Evolutionary conservation across 2,113 vertebrate genomes (phyloP), one percentile per base, ranked within the genome.

Genomic region (Stercorarius parasiticus): DNA sequence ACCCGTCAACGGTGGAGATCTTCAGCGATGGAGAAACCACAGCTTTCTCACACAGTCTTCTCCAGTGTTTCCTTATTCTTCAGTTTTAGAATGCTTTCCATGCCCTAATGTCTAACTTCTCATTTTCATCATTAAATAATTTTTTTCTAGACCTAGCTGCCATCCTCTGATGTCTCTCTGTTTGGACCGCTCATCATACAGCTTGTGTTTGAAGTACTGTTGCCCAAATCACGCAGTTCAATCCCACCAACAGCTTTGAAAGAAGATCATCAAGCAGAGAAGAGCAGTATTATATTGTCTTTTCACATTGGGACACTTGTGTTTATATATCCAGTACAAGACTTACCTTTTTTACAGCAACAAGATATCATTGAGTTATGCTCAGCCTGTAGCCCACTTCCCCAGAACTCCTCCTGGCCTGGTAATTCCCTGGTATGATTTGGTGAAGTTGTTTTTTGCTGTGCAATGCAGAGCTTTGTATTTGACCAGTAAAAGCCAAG

Each of bases 1-100:
- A 45, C 1, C 4, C 1, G 0, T 26, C 53, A 72, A 2, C 0
- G 1, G 36, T 18, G 40, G 32, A 58, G 32, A 84, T 11, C 32
- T 53, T 78, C 69, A 61, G 9, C 0, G 1, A 27, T 17, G 20
- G 74, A 62, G 13, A 74, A 61, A 36, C 14, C 32, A 36, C 34
- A 79, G 25, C 23, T 85, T 92, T 50, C 73, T 49, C 72, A 58
- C 26, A 21, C 19, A 43, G 3, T 40, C 56, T 79, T 85, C 42
- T 94, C 19, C 61, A 74, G 11, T 20, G 5, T 50, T 71, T 62
- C 32, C 18, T 71, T 40, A 74, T 7, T 8, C n/a, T 36, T 55
- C 30, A 47, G 27, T 36, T 85, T 73, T 29, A 71, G 53, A 93
- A 87, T 93, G 20, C 2, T 4, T 87, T 49, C n/a, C 1, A 1